phyloP scores from a whole-genome alignment of 2,113 vertebrate genomes.

The Puffinus mauretanicus region DNA sequence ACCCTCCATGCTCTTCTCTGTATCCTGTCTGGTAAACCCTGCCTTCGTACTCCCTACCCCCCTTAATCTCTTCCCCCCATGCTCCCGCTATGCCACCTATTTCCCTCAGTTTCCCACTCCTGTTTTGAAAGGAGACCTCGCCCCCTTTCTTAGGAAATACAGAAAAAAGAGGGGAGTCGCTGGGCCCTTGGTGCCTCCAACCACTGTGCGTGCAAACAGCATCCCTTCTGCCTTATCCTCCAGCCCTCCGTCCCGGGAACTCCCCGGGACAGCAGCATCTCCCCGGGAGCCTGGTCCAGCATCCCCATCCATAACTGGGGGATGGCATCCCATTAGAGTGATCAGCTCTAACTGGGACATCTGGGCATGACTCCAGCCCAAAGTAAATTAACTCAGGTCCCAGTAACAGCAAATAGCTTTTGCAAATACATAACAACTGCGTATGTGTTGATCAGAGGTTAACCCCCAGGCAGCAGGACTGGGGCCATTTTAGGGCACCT shows the following conservation, averaged over 20 bases:
- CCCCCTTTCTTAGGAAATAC: neutral
- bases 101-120: neutral
- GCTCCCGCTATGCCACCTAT: neutral
- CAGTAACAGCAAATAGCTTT: neutral
- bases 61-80: neutral
- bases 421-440: neutral
- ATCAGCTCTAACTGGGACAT: neutral
- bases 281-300: neutral
- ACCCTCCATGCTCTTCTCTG: neutral
- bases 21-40: neutral
- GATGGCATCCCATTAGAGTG: neutral
- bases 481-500: neutral
- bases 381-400: neutral
- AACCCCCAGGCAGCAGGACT: neutral
- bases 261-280: neutral
- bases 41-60: fast-evolving
- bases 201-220: fast-evolving
- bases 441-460: neutral
- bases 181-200: neutral
- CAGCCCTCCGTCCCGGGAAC: neutral
- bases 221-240: neutral
- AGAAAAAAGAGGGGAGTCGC: neutral
- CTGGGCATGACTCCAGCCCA: neutral
- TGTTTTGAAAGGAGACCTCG: neutral
- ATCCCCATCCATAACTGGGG: neutral